Percentiles rank a stretch among this genome's conserved stretches.
Conservation (phyloP, 2,797 vertebrate genomes). For the Botia almorhae region DNA sequence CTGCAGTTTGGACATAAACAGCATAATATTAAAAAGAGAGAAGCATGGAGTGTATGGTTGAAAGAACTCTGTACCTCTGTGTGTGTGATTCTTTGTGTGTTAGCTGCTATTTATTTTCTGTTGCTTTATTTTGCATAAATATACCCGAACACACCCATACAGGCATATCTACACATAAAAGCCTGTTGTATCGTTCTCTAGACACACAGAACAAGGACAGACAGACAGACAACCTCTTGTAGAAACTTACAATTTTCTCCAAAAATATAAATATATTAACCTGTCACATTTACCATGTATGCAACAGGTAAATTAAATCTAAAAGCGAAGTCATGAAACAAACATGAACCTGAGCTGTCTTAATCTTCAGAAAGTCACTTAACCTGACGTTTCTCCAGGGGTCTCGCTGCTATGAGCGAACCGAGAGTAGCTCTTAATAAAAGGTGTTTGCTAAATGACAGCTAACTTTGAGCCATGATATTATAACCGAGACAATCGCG, state of each 20-base stretch:
- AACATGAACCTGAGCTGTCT: neutral
- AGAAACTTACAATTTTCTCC: too few relatives aligned
- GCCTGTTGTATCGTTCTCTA: too few relatives aligned
- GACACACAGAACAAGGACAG: too few relatives aligned
- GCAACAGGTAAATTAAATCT: too few relatives aligned
- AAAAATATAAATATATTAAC: too few relatives aligned
- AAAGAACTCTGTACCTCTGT: too few relatives aligned
- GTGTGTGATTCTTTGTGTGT: neutral
- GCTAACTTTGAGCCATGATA: conserved; percentile 1
- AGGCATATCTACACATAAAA: too few relatives aligned
- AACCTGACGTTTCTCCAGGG: neutral
- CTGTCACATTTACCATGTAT: too few relatives aligned
- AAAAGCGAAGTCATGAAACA: too few relatives aligned
- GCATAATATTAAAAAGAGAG: neutral
- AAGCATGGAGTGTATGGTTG: too few relatives aligned
- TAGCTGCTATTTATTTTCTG: neutral
- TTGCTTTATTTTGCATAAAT: neutral
- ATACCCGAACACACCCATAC: too few relatives aligned
- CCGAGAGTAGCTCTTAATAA: neutral
- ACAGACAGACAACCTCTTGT: too few relatives aligned
- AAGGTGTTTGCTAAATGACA: neutral
- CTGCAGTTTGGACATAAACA: neutral
- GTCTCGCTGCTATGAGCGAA: neutral
- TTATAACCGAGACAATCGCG: neutral
- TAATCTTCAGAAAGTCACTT: neutral